Percentiles rank a stretch among this genome's conserved stretches.
phyloP scores from a whole-genome alignment of 2,797 vertebrate genomes.

The Rhadinocentrus ornatus region DNA sequence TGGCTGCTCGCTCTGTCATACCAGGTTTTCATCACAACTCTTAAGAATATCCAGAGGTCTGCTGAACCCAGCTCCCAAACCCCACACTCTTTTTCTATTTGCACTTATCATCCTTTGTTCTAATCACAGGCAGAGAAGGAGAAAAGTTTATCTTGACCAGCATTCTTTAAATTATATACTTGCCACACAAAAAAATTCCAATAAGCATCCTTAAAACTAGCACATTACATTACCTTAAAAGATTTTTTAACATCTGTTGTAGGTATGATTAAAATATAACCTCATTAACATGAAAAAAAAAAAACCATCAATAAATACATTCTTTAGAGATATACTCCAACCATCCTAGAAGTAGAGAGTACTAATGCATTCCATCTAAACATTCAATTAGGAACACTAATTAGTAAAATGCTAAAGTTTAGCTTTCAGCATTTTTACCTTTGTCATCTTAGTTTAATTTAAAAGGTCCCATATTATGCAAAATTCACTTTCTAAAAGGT shows the following conservation, averaged over 20 bases:
- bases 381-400: background rate
- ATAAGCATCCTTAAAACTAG: background rate
- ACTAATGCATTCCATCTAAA: too few species aligned
- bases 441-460: background rate
- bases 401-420: background rate
- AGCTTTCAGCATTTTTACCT: background rate
- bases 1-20: constrained; percentile 62
- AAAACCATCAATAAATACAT: too few species aligned
- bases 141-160: constrained; percentile 13
- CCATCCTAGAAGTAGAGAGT: too few species aligned
- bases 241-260: background rate
- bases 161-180: background rate
- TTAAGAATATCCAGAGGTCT: constrained; percentile 71
- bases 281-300: too few species aligned
- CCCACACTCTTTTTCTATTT: constrained; percentile 12
- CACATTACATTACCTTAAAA: background rate
- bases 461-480: too few species aligned
- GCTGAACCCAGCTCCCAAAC: constrained; percentile 24
- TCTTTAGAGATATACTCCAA: too few species aligned
- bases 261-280: too few species aligned
- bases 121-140: constrained; percentile 43
- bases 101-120: constrained; percentile 40
- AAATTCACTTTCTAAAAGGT: too few species aligned
- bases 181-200: background rate
- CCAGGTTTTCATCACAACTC: constrained; percentile 60